phyloP scores from a whole-genome alignment of 2,888 invertebrate species.

The Cheilosia scutellata region DNA sequence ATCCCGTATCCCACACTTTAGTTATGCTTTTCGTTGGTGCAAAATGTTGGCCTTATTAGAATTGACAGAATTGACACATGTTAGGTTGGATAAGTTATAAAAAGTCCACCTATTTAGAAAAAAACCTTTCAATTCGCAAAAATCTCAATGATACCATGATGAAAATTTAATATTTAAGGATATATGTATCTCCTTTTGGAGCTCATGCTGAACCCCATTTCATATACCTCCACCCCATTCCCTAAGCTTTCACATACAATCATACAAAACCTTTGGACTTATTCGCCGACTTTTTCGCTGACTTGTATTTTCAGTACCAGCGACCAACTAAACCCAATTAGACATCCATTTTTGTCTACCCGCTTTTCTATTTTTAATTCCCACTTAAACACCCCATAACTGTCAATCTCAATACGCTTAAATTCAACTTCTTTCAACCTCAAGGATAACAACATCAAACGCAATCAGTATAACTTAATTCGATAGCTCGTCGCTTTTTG shows the following conservation, averaged over 20 bases:
- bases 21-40: too few relatives aligned
- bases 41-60: too few relatives aligned
- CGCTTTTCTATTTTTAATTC: conserved; percentile 48
- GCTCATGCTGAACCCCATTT: too few relatives aligned
- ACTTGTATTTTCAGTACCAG: background rate
- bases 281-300: conserved; percentile 28
- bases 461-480: conserved; percentile 68
- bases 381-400: conserved; percentile 72
- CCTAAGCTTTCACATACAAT: background rate
- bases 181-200: background rate
- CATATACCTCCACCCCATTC: too few relatives aligned
- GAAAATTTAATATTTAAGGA: too few relatives aligned
- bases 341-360: background rate
- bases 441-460: conserved; percentile 68
- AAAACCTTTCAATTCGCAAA: too few relatives aligned
- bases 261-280: background rate
- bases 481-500: conserved; percentile 43
- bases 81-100: too few relatives aligned
- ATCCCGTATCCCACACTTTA: too few relatives aligned
- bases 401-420: conserved; percentile 68
- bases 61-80: too few relatives aligned
- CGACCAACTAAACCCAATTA: background rate
- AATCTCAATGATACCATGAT: too few relatives aligned
- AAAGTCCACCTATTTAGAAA: too few relatives aligned
- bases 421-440: conserved; percentile 64